Conservation (phyloP, 2,888 invertebrate genomes). For the Hydroisotoma schaefferi region DNA sequence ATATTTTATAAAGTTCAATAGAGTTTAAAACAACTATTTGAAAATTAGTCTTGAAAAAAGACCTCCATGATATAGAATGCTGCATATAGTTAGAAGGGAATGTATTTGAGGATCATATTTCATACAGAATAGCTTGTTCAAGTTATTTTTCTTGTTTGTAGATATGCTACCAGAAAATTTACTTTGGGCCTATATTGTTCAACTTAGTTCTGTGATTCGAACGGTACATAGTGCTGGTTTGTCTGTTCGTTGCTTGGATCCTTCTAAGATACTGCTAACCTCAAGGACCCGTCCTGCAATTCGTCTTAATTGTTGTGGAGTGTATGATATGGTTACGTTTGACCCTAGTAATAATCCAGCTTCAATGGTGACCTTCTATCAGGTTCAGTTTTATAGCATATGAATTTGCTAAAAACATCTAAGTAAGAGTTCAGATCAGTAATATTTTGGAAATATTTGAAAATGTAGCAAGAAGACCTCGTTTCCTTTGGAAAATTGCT, state of each 20-base stretch:
- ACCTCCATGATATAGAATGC: too few species aligned
- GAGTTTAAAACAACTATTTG: too few species aligned
- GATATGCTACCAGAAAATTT: slow-evolving; percentile 79
- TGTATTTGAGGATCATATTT: too few species aligned
- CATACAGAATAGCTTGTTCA: too few species aligned
- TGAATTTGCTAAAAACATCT: background rate
- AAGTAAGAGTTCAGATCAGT: background rate
- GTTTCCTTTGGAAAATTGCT: slow-evolving; percentile 85
- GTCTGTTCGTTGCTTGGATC: slow-evolving; percentile 80
- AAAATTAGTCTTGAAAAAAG: too few species aligned
- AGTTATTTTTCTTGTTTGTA: slow-evolving; percentile 51
- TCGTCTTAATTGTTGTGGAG: slow-evolving; percentile 72
- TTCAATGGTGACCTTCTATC: slow-evolving; percentile 65
- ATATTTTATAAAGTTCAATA: background rate
- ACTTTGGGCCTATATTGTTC: slow-evolving; percentile 93
- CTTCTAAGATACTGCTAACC: slow-evolving; percentile 82
- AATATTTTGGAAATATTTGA: slow-evolving; percentile 5
- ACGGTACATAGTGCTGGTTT: slow-evolving; percentile 78
- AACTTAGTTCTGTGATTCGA: slow-evolving; percentile 87
- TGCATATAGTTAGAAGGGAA: too few species aligned
- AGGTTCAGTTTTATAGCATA: slow-evolving; percentile 51
- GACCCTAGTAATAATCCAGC: slow-evolving; percentile 67
- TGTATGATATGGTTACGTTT: slow-evolving; percentile 74
- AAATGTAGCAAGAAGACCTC: slow-evolving; percentile 80
- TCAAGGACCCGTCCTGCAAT: slow-evolving; percentile 64